Evolutionary conservation across 2,797 vertebrate genomes (phyloP), one percentile per base, ranked within the genome.

Genomic region (Acrossocheilus fasciatus): DNA sequence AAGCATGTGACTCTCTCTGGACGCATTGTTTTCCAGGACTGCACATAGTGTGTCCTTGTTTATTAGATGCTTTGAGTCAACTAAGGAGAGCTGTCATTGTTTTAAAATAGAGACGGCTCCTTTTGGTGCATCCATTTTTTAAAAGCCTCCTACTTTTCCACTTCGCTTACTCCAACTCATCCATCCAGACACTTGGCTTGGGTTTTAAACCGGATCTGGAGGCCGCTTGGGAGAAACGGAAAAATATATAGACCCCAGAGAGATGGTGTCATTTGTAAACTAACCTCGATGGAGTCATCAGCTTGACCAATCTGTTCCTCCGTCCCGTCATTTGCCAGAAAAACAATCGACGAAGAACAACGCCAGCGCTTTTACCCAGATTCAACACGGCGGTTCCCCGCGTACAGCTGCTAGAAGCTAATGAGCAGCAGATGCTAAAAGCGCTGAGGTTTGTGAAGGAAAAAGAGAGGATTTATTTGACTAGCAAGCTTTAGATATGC

Each of bases 41-140:
- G 36, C 36, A 47, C 84, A 62, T 30, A 64, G 69, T 34, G 45
- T 81, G 77, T 86, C 59, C 80, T 84, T 86, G 88, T 85, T 87
- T 90, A 82, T 86, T 74, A 87, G 77, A 85, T 15, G 23, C 85
- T 84, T 74, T 78, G 86, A 85, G 82, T 81, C 83, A 76, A 52
- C 76, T 87, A 75, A 76, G 81, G 62, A 86, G 84, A 52, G 43
- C 72, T 81, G 81, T 82, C 84, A 69, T 72, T 64, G 80, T 74
- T 88, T 85, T 88, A 86, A 88, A 86, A 88, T 86, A 86, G 89
- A 86, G 89, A 73, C 18, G 4, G 47, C 47, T 57, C 75, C 50
- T 72, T 86, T 85, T 43, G 75, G 52, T 81, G 36, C 66, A 80
- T 86, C 43, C 57, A 87, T 86, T 80, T 85, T 85, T 87, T 79